Percentiles rank a stretch among this genome's conserved stretches.
phyloP scores from a whole-genome alignment of 2,113 vertebrate genomes.

The Labeo rohita region DNA sequence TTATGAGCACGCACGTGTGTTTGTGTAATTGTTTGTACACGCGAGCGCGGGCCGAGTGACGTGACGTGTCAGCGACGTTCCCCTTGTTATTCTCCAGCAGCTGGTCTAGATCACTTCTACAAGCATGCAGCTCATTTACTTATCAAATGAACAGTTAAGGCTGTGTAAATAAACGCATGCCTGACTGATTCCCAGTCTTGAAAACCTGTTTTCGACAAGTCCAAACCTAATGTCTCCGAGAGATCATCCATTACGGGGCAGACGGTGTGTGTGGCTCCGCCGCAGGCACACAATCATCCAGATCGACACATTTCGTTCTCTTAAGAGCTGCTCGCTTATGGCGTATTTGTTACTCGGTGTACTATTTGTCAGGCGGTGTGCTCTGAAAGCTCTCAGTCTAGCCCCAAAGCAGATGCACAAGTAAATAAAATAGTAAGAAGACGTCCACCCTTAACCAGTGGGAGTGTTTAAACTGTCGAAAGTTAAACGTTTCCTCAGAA shows the following conservation, averaged over 20 bases:
- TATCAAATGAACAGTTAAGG: conserved; percentile 40
- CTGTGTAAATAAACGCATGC: conserved; percentile 63
- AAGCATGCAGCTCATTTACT: conserved; percentile 39
- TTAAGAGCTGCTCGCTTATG: conserved; percentile 26
- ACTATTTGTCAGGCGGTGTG: conserved; percentile 13
- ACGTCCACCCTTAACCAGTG: not conserved
- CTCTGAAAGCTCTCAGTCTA: not conserved
- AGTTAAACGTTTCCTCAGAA: conserved; percentile 32
- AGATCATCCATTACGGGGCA: conserved; percentile 60
- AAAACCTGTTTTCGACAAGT: conserved; percentile 59
- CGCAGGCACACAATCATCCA: not conserved
- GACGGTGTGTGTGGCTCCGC: not conserved
- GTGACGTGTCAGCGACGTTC: too few relatives aligned
- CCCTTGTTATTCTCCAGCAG: conserved; percentile 20
- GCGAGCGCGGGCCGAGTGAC: not conserved
- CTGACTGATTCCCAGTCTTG: conserved; percentile 65
- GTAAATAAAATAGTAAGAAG: conserved; percentile 30
- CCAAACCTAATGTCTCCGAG: conserved; percentile 64
- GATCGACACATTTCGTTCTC: conserved; percentile 21
- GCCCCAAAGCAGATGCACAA: not conserved
- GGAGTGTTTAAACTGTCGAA: not conserved
- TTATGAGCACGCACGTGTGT: not conserved
- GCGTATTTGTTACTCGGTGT: conserved; percentile 9
- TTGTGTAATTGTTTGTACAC: not conserved
- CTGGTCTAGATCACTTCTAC: conserved; percentile 36